Evolutionary conservation across 2,113 vertebrate genomes (phyloP), one percentile per base, ranked within the genome.

Genomic region (Isurus oxyrinchus): DNA sequence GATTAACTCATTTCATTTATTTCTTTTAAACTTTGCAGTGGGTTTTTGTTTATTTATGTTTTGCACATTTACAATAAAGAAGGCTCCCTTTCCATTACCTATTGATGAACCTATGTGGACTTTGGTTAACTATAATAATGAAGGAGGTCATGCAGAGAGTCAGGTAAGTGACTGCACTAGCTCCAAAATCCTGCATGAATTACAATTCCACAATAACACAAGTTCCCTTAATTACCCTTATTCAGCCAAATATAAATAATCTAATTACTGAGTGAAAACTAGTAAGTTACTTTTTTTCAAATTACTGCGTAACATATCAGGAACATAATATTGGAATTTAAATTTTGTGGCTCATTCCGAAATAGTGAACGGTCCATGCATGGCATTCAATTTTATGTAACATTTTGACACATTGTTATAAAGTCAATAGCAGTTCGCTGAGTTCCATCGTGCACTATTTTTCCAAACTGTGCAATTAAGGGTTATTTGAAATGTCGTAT

Each of bases 11-110:
- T 66, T 31, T 59, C 19, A 57, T 90, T 90, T 23, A 55, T 55
- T 90, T 90, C 87, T 57, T 94, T 94, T 94, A 40, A 63, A 63
- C 61, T 40, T 94, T 94, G 90, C 90, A 94, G 90, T 94, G 90
- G 59, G 59, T 23, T 94, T 94, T 19, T 94, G 90, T 63, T 40
- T 94, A 19, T 31, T 94, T 25, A n/a, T 40, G 0, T 94, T 94
- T 94, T 94, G 90, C 10, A 40, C 11, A 8, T 94, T 40, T 94
- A 10, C 81, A 84, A 40, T 21, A 63, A 94, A 93, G 31, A 40
- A 19, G 5, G 19, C 2, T n/a, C 3, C 6, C 2, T 23, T 44
- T 21, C 23, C 81, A 3, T 84, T 49, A 63, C 90, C 90, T 94
- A 66, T 0, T 7, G 23, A 63, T 94, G 94, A 76, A 72, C 94